Percentiles rank a stretch among this genome's conserved stretches.
These are phyloP conservation scores for Parazoanthus swiftii DNA, from an alignment of 92 coral and sea anemone genomes.

Conservation along the genomic window DNA sequence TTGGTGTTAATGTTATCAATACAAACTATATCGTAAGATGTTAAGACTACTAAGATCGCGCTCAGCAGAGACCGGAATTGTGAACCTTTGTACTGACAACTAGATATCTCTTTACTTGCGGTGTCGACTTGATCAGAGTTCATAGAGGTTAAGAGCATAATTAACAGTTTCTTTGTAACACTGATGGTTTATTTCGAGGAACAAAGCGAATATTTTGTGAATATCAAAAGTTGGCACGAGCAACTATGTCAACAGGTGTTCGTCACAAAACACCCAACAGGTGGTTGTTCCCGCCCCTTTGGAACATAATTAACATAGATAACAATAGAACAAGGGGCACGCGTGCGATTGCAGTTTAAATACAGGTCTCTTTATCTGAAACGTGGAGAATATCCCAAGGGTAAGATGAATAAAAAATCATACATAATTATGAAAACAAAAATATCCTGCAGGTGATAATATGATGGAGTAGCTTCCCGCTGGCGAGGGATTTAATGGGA, in stretches of 20 bases:
- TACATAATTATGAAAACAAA: background rate
- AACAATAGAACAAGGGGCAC: background rate
- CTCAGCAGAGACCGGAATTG: too few species aligned
- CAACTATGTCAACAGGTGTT: slow-evolving; percentile 34
- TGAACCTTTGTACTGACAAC: too few species aligned
- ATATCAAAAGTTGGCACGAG: slow-evolving; percentile 26
- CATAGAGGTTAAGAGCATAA: background rate
- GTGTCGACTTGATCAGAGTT: background rate
- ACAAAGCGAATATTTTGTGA: slow-evolving; percentile 24
- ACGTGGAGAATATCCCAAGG: background rate
- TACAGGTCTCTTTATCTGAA: background rate
- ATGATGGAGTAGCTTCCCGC: background rate
- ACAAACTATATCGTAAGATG: background rate
- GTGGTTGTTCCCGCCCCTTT: slow-evolving; percentile 16
- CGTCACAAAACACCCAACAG: background rate
- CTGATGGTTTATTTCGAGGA: slow-evolving; percentile 14
- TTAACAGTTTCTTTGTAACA: background rate
- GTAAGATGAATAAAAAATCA: background rate
- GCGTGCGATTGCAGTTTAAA: background rate
- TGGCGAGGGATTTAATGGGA: background rate
- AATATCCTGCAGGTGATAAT: background rate
- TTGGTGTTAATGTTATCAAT: background rate
- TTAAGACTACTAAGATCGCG: background rate
- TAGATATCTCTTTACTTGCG: too few species aligned
- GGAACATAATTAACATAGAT: slow-evolving; percentile 1